Percentiles rank a stretch among this genome's conserved stretches.
phyloP scores from a whole-genome alignment of 1,140 invertebrate species.

The Drosophila kikkawai region DNA sequence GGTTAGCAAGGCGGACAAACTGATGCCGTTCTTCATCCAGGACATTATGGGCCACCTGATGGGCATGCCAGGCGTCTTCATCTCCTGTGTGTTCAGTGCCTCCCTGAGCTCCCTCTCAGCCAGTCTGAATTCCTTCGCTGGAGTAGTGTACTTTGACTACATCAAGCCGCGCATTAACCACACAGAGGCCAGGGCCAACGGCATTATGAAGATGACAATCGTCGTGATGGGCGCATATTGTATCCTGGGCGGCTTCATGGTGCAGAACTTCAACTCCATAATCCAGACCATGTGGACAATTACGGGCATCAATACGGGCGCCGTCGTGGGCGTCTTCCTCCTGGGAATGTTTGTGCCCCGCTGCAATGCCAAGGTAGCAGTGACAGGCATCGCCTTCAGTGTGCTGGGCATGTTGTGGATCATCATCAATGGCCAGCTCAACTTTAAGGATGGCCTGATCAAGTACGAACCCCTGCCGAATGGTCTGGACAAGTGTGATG shows the following conservation, averaged over 20 bases:
- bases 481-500: constrained; percentile 87
- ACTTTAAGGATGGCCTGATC: constrained; percentile 87
- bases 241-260: constrained; percentile 87
- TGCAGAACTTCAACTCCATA: constrained; percentile 88
- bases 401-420: constrained; percentile 91
- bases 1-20: constrained; percentile 86
- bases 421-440: constrained; percentile 90
- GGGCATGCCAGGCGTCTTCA: constrained; percentile 89
- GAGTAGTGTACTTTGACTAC: constrained; percentile 91
- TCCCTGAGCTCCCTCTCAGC: constrained; percentile 90
- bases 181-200: constrained; percentile 87
- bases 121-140: constrained; percentile 90
- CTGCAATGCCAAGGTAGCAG: constrained; percentile 89
- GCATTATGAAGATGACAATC: constrained; percentile 88
- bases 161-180: constrained; percentile 87
- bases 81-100: constrained; percentile 90
- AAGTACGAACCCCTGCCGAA: constrained; percentile 86
- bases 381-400: constrained; percentile 88
- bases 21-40: constrained; percentile 88
- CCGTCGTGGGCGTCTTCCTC: constrained; percentile 90
- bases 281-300: constrained; percentile 88
- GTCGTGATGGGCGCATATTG: constrained; percentile 87
- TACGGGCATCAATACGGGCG: constrained; percentile 88
- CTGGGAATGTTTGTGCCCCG: constrained; percentile 91
- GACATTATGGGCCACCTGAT: constrained; percentile 86